Percentiles rank a stretch among this genome's conserved stretches.
phyloP scores from a whole-genome alignment of 2,797 vertebrate genomes.

The Pantherophis alleghaniensis region DNA sequence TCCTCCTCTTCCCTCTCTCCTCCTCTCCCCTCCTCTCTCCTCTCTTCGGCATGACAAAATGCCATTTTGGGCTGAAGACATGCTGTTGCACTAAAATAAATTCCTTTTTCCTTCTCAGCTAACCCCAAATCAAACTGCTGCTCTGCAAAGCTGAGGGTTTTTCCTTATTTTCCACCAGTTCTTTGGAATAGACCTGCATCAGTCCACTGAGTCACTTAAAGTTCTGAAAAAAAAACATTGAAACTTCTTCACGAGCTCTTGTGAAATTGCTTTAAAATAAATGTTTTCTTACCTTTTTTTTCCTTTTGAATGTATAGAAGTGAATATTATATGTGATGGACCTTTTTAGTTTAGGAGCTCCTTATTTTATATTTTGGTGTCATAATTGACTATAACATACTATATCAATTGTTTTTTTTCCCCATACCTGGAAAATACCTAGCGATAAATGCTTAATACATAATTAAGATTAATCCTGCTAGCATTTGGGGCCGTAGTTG shows the following conservation, averaged over 20 bases:
- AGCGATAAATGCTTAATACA: background rate
- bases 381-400: background rate
- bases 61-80: background rate
- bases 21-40: too few species aligned
- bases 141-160: background rate
- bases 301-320: background rate
- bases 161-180: background rate
- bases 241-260: background rate
- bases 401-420: background rate
- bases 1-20: too few species aligned
- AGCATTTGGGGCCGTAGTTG: background rate
- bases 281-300: background rate
- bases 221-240: background rate
- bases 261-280: background rate
- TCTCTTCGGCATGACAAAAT: background rate
- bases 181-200: background rate
- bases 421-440: background rate
- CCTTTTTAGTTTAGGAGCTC: background rate
- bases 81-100: background rate
- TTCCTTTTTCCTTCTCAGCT: background rate
- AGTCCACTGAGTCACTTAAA: background rate
- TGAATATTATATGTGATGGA: background rate
- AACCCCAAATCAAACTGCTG: background rate
- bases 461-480: background rate
- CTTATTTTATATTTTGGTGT: background rate